A percentile compares a stretch with the other conserved stretches of the same genome.
Conservation (phyloP, 2,797 vertebrate species). For the Clarias platycephalus region DNA sequence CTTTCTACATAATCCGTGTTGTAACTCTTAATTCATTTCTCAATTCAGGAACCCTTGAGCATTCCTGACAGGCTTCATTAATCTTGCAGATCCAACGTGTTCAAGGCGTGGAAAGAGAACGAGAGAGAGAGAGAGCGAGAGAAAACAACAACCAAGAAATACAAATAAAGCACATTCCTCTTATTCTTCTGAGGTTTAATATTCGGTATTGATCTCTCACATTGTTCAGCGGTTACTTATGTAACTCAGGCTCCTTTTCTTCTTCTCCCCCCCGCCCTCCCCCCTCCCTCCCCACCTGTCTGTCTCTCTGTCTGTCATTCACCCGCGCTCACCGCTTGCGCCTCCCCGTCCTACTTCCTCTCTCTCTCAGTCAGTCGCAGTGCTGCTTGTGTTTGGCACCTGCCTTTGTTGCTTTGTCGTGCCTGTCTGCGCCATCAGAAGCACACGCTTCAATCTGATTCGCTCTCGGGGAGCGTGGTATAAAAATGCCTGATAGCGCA, state of each 20-base stretch:
- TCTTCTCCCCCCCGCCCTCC: too few species aligned
- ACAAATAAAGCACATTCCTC: background rate
- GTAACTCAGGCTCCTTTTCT: background rate
- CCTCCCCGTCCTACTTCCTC: background rate
- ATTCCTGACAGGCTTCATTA: conserved; percentile 15
- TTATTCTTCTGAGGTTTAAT: conserved; percentile 20
- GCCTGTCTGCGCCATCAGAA: conserved; percentile 40
- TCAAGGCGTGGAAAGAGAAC: background rate
- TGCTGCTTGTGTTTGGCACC: conserved; percentile 38
- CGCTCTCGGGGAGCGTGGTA: conserved; percentile 40
- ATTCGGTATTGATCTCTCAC: conserved; percentile 2
- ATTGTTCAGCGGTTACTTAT: conserved; percentile 5
- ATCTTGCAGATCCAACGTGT: background rate
- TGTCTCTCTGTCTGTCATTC: conserved; percentile 33
- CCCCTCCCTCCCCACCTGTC: background rate
- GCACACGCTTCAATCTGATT: conserved; percentile 46
- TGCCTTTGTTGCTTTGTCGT: conserved; percentile 40
- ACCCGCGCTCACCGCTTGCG: conserved; percentile 7
- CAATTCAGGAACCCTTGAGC: background rate
- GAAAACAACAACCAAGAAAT: too few species aligned
- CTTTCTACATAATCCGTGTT: background rate
- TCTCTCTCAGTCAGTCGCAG: conserved; percentile 25
- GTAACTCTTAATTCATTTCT: background rate
- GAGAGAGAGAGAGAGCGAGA: background rate
- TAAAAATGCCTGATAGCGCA: conserved; percentile 27